phyloP scores from a whole-genome alignment of 2,888 invertebrate genomes.

The Arrhopalites spinosus region DNA sequence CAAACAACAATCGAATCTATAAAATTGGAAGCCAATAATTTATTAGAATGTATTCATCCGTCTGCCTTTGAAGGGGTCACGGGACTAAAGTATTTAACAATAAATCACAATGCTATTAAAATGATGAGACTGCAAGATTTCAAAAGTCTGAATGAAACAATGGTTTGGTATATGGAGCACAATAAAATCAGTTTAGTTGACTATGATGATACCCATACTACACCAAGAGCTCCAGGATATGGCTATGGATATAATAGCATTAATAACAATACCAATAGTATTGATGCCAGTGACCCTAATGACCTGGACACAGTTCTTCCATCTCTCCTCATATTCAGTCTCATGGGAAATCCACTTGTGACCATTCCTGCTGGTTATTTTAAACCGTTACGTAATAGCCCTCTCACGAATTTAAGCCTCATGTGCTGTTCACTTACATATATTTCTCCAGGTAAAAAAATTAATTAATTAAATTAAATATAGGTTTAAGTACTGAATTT shows the following conservation, averaged over 20 bases:
- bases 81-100: background rate
- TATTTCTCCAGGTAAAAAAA: slow-evolving; percentile 45
- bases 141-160: slow-evolving; percentile 8
- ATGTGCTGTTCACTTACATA: slow-evolving; percentile 36
- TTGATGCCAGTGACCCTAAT: background rate
- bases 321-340: slow-evolving; percentile 23
- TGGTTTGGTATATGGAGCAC: slow-evolving; percentile 21
- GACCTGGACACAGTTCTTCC: slow-evolving; percentile 42
- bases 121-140: slow-evolving; percentile 21
- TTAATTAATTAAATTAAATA: background rate
- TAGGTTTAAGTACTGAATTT: too few relatives aligned
- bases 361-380: slow-evolving; percentile 49
- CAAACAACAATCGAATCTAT: slow-evolving; percentile 28
- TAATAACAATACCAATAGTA: background rate
- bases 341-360: slow-evolving; percentile 49
- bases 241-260: background rate
- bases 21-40: slow-evolving; percentile 17
- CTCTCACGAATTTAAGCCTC: slow-evolving; percentile 35
- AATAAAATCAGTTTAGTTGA: slow-evolving; percentile 19
- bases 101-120: slow-evolving; percentile 25
- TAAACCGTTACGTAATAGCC: slow-evolving; percentile 44
- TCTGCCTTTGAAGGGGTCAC: slow-evolving; percentile 34
- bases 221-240: too few relatives aligned
- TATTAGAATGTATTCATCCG: slow-evolving; percentile 23
- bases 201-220: background rate